Conservation (phyloP, 2,113 vertebrate species). For the Parus major region DNA sequence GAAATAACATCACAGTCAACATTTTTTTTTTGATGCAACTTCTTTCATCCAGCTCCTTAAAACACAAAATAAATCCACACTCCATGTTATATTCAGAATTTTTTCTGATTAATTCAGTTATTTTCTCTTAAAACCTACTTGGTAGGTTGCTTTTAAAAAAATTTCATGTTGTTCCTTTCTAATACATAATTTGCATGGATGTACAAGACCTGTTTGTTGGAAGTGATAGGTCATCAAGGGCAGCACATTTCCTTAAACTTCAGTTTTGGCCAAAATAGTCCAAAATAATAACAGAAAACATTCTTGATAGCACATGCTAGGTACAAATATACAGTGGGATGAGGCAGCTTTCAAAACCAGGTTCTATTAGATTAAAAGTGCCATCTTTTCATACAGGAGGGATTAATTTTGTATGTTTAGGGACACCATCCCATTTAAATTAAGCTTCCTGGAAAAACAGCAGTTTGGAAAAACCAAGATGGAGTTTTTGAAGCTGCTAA, state of each 20-base stretch:
- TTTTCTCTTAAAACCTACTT: neutral
- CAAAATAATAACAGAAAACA: neutral
- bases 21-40: neutral
- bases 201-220: neutral
- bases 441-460: neutral
- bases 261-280: neutral
- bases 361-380: neutral
- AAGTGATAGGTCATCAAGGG: neutral
- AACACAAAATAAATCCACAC: neutral
- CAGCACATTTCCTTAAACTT: neutral
- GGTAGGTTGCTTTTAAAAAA: neutral
- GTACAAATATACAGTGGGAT: neutral
- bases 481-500: conserved; percentile 31
- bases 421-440: neutral
- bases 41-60: neutral
- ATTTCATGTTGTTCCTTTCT: neutral
- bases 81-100: neutral
- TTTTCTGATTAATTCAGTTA: neutral
- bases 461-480: neutral
- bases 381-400: neutral
- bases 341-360: neutral
- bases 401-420: neutral
- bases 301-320: neutral
- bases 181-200: neutral
- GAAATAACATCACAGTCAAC: neutral